Evolutionary conservation across 1,140 invertebrate genomes (phyloP), one percentile per base, ranked within the genome.

Genomic region (Aphidius gifuensis): DNA sequence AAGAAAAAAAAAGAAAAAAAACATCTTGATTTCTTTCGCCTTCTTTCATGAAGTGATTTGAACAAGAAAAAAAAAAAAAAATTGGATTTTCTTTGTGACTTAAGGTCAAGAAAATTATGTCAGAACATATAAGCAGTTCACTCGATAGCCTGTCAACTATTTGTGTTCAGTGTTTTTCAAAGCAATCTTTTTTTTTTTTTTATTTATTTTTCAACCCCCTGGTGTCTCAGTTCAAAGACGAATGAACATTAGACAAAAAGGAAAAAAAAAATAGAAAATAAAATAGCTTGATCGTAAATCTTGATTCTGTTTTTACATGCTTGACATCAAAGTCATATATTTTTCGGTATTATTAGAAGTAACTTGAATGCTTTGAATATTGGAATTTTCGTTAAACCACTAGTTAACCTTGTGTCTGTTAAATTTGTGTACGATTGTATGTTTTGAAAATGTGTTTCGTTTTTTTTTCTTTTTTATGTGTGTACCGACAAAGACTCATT

Each of bases 231-330:
- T 39, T 38, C 50, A 53, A 23, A 53, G 50, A 53, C 40, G 48
- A 63, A 58, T n/a, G 57, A 62, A 44, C 5, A n/a, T 9, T 39
- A 46, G 46, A 7, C 1, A 38, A 46, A 21, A 45, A 51, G 38
- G 45, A 45, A 55, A 42, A 45, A 53, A 38, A 62, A 61, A 46
- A 55, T 70, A 69, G 69, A 39, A 70, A 66, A 64, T 62, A 53
- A 63, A 67, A 71, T 61, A 68, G 71, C 66, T 67, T 69, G 66
- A 65, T 63, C 67, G 71, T 77, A 77, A 77, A 77, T 77, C 73
- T 74, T 70, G 64, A 56, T 61, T 58, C 71, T 72, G 71, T 75
- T 75, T 78, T 78, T 78, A 70, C 71, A 71, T 74, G 71, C 76
- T 74, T 75, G 68, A 73, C 71, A 32, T 71, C 64, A 53, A 60